A percentile compares a stretch with the other conserved stretches of the same genome.
These are phyloP conservation scores for Drosophila malerkotliana DNA, from an alignment of 1,140 invertebrate genomes.

Conservation along the genomic window DNA sequence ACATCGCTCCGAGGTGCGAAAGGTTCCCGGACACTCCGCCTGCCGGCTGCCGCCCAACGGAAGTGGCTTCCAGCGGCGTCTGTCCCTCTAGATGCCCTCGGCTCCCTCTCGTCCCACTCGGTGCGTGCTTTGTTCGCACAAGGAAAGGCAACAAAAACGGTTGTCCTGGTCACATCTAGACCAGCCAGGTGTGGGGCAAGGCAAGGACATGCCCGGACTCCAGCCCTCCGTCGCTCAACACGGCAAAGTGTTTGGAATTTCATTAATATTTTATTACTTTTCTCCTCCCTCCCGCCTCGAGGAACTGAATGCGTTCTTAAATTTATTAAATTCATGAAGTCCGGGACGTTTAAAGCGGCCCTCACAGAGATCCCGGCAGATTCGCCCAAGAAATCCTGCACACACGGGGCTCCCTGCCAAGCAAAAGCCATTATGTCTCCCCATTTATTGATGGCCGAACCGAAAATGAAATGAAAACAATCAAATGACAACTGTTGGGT, in stretches of 20 bases:
- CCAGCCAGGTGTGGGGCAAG: background rate
- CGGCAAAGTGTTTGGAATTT: constrained; percentile 82
- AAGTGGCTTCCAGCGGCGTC: constrained; percentile 61
- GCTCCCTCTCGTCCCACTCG: background rate
- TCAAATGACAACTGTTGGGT: constrained; percentile 71
- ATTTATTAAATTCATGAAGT: constrained; percentile 69
- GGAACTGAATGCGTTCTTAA: constrained; percentile 56
- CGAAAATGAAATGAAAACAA: constrained; percentile 75
- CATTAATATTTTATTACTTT: constrained; percentile 84
- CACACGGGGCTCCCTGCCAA: constrained; percentile 8
- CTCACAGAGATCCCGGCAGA: background rate
- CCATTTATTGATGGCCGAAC: constrained; percentile 70
- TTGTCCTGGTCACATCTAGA: constrained; percentile 28
- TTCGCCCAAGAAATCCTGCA: background rate
- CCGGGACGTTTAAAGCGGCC: constrained; percentile 3
- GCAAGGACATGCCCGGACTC: constrained; percentile 22
- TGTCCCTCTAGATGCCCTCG: background rate
- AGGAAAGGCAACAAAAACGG: constrained; percentile 56
- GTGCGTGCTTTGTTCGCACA: constrained; percentile 77
- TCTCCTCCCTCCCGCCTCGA: constrained; percentile 25
- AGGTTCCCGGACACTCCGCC: constrained; percentile 33
- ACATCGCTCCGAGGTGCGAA: constrained; percentile 59
- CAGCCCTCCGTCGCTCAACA: constrained; percentile 45
- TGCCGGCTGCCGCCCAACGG: constrained; percentile 39
- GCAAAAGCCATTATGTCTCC: constrained; percentile 35